These are phyloP conservation scores for Epistrophe grossulariae DNA, from an alignment of 2,888 invertebrate genomes.

Conservation along the genomic window DNA sequence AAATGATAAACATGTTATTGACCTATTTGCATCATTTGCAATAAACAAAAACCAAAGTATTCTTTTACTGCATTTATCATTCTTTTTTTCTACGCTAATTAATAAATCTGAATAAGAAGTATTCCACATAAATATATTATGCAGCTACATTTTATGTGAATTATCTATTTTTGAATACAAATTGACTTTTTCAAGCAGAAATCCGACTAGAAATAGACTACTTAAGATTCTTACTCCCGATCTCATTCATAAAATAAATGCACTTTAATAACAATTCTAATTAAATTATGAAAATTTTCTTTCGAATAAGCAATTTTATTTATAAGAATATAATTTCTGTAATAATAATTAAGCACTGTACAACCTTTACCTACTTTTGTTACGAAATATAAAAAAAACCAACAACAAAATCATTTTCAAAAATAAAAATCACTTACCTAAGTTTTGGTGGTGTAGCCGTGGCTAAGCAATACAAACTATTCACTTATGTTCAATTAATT, in stretches of 20 bases:
- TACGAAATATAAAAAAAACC: conserved; percentile 3
- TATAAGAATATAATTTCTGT: background rate
- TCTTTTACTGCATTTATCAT: background rate
- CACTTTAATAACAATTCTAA: background rate
- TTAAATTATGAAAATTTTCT: background rate
- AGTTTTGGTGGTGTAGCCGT: background rate
- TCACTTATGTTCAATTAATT: conserved; percentile 8
- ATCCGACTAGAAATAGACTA: background rate
- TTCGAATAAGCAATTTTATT: background rate
- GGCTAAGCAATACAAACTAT: conserved; percentile 11
- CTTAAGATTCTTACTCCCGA: background rate
- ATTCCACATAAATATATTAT: conserved; percentile 1
- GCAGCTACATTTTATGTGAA: background rate
- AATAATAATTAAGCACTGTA: background rate
- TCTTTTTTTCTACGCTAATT: background rate
- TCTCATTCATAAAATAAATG: background rate
- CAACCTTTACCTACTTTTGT: background rate
- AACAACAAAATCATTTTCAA: background rate
- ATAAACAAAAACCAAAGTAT: background rate
- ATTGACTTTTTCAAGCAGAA: background rate
- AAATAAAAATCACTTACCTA: conserved; percentile 31
- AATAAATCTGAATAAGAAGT: background rate
- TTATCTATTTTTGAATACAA: background rate
- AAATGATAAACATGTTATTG: background rate
- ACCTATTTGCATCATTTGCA: background rate